Evolutionary conservation across 2,888 invertebrate species (phyloP).

Genomic region (Dasypogon diadema): DNA sequence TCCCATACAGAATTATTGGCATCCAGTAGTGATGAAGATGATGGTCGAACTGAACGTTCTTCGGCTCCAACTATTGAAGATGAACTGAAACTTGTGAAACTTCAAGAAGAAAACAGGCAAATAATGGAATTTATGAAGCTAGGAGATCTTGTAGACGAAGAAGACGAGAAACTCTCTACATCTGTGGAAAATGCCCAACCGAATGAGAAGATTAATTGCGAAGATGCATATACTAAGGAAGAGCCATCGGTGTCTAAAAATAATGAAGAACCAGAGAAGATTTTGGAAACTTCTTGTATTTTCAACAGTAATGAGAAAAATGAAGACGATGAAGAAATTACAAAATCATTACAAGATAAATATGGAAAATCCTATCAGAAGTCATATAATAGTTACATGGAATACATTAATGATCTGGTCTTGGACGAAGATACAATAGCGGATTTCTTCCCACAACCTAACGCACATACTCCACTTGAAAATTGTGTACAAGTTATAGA

Average conservation of each 20-base stretch:
- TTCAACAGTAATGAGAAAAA: background rate
- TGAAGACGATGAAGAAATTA: background rate
- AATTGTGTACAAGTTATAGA: no score
- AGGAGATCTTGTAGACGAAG: conserved; percentile 59
- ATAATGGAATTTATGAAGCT: conserved; percentile 11
- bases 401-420: background rate
- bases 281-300: background rate
- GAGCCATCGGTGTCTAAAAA: background rate
- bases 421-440: no score
- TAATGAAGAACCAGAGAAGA: background rate
- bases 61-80: conserved; percentile 54
- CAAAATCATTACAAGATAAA: background rate
- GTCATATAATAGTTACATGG: background rate
- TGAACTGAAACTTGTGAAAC: conserved; percentile 44
- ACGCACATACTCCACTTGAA: no score
- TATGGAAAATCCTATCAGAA: background rate
- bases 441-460: no score
- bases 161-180: background rate
- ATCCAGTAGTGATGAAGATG: conserved; percentile 64
- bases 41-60: conserved; percentile 15
- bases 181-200: no score
- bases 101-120: background rate
- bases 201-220: background rate
- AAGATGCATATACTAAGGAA: background rate
- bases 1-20: conserved; percentile 60